Base-by-base conservation (phyloP, 2,888 invertebrate species). In the Hofmannophila pseudospretella region DNA sequence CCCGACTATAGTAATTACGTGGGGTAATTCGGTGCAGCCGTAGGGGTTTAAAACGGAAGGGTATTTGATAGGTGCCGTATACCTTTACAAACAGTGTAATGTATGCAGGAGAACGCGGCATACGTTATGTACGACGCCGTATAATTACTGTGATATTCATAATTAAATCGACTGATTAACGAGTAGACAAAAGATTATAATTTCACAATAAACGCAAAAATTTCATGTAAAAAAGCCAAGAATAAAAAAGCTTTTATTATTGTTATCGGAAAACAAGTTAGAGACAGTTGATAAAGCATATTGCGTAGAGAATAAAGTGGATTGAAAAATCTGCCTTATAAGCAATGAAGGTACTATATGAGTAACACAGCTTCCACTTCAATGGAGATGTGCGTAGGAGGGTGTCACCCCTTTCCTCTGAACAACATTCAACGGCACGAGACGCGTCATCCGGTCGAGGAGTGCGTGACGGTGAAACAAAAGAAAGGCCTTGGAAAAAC, bases 351-450 rank as follows among this genome's bases (percentile, higher is more conserved):
- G 14, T 32, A 39, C 42, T 48, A 42, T 46, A 51, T 51, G 53
- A 54, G 54, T 52, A 63, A 59, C 62, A 58, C 66, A 65, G 63
- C 66, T 76, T 78, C 72, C 72, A 78, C 75, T 80, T 74, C 58
- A 78, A 74, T 69, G 70, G 61, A 67, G 67, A 70, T 57, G 59
- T 73, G 73, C 69, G 78, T 79, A 58, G 79, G 78, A 76, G 80
- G 81, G 78, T 78, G 74, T 68, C 80, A 76, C 76, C 81, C 82
- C 65, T 71, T 71, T 70, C 55, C 58, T 65, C 61, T 67, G 55
- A 59, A 70, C 59, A 73, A 80, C 73, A 79, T 76, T 73, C 53
- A 68, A 58, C 62, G 51, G 55, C 47, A 54, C 49, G 64, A 72
- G 70, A 60, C 64, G 61, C 64, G 57, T 67, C 75, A 73, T 76